Evolutionary conservation across 2,888 invertebrate species (phyloP), one percentile per base, ranked within the genome.

Genomic region (Mycalesis mineus): DNA sequence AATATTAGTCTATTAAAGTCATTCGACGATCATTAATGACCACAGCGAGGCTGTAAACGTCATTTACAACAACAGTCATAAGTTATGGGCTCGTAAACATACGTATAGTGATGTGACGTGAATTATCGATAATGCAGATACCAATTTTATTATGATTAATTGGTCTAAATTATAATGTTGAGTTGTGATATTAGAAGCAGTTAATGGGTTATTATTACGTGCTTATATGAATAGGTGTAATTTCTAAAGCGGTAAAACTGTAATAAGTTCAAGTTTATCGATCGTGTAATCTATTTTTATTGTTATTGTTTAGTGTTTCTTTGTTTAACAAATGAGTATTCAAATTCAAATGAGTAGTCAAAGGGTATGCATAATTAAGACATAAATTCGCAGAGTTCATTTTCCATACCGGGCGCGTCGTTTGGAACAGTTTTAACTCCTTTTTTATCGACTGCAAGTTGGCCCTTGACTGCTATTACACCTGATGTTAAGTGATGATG

Each of bases 41-140:
- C 61, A 60, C 62, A 66, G 75, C 72, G 73, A 68, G 70, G 76
- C 68, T 80, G 84, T 87, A 72, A 73, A 77, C 82, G 84, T 84
- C 86, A 63, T 60, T 66, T 65, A 61, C 61, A 68, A 80, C 78
- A 78, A 72, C 74, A 64, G 69, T 68, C 72, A 78, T 83, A 83
- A 87, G 70, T 83, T 84, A 86, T 79, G 64, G 73, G 70, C 58
- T 73, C 74, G 76, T 84, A 80, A 81, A 78, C 79, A 77, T 75
- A 73, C 73, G 77, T 77, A 77, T 73, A 74, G 74, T 72, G 77
- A 74, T 68, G 75, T 31, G 60, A 54, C 61, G 29, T 48, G 33
- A 47, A n/a, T 13, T 58, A 63, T 66, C 61, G 58, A 65, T 63
- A 63, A 53, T 42, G 31, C 45, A 17, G 17, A 42, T 55, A 53